phyloP scores from a whole-genome alignment of 2,888 invertebrate species.

The Iselma pallidipennis region DNA sequence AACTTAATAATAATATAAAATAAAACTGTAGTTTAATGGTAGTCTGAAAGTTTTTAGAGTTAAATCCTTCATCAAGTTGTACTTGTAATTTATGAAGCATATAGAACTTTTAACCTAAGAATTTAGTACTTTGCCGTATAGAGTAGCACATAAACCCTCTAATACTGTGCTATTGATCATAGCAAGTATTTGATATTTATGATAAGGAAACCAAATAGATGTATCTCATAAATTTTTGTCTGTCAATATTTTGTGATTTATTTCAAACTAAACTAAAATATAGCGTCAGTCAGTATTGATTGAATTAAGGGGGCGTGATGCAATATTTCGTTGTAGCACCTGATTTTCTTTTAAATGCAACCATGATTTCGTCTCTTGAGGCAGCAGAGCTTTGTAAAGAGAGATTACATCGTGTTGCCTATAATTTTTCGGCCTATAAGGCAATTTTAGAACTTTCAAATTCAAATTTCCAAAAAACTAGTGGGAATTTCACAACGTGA shows the following conservation, averaged over 20 bases:
- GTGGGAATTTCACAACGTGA: neutral
- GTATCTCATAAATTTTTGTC: neutral
- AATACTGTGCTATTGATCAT: neutral
- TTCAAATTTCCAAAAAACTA: neutral
- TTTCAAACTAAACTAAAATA: neutral
- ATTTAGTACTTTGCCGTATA: neutral
- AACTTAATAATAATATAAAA: no score
- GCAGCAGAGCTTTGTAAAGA: no score
- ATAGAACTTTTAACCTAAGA: neutral
- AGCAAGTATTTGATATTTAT: neutral
- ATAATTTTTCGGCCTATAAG: constrained; percentile 3
- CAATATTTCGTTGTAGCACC: neutral
- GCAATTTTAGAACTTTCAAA: constrained; percentile 4
- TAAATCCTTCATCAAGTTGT: neutral
- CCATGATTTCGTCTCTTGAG: no score
- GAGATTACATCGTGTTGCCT: no score
- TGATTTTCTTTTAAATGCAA: no score
- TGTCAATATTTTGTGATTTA: neutral
- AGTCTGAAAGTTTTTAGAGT: neutral
- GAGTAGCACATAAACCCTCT: neutral
- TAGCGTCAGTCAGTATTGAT: neutral
- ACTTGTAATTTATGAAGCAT: constrained; percentile 1
- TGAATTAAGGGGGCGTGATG: neutral
- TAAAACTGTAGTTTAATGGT: neutral
- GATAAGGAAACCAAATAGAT: neutral